Conservation (phyloP, 2,797 vertebrate genomes). For the Microctenopoma stevenorrisi region DNA sequence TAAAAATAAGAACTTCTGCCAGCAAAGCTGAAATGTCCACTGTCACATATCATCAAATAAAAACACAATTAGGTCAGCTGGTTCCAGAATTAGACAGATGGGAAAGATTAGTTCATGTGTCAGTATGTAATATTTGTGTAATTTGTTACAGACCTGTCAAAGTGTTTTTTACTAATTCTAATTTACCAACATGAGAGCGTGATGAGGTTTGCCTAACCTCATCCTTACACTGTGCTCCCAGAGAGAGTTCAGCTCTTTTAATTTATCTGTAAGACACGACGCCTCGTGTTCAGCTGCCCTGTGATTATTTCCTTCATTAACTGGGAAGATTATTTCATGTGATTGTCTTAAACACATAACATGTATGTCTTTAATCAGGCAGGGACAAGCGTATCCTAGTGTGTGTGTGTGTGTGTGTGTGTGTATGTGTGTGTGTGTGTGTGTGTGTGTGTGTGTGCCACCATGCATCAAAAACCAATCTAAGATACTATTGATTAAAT, state of each 20-base stretch:
- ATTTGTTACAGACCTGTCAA: background rate
- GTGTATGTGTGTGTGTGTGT: constrained; percentile 29
- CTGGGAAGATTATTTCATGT: constrained; percentile 40
- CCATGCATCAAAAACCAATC: constrained; percentile 48
- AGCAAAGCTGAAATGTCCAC: no score
- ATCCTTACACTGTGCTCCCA: background rate
- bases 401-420: constrained; percentile 28
- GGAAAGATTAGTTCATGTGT: no score
- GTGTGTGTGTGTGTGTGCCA: constrained; percentile 19
- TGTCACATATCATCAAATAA: no score
- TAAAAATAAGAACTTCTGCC: no score
- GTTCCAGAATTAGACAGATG: no score
- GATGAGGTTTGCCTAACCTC: background rate
- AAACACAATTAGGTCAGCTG: no score
- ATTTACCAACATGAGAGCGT: background rate
- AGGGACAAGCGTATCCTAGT: constrained; percentile 32
- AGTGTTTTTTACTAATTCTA: background rate
- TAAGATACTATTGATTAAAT: constrained; percentile 70
- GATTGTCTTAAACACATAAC: constrained; percentile 49
- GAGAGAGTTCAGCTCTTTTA: constrained; percentile 4
- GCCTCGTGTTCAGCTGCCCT: background rate
- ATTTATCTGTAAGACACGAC: constrained; percentile 11
- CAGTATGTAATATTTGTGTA: background rate
- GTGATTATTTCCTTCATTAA: constrained; percentile 31
- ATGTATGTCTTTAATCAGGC: constrained; percentile 50